These are phyloP conservation scores for Dolichoris vasculosae DNA, from an alignment of 1,140 invertebrate species.

Conservation along the genomic window DNA sequence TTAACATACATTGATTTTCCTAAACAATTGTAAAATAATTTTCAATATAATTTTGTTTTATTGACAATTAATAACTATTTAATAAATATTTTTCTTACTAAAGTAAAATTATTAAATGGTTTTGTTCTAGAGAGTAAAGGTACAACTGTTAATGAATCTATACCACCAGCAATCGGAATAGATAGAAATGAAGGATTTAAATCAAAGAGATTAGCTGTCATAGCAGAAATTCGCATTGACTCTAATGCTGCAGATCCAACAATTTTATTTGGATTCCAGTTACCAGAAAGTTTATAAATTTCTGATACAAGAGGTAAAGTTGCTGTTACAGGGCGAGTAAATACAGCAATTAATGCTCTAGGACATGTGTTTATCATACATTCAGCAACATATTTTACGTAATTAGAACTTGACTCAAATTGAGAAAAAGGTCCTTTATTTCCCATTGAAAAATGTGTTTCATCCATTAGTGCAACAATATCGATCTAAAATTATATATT, in stretches of 20 bases:
- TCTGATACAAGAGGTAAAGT: constrained; percentile 64
- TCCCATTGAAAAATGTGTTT: constrained; percentile 56
- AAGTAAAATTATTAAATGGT: constrained; percentile 58
- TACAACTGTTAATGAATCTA: constrained; percentile 64
- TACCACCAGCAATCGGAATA: constrained; percentile 65
- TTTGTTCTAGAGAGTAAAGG: constrained; percentile 63
- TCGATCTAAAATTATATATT: constrained; percentile 57
- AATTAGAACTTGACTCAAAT: constrained; percentile 56
- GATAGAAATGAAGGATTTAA: constrained; percentile 63
- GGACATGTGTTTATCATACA: constrained; percentile 58
- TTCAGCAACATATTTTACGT: constrained; percentile 61
- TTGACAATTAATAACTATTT: constrained; percentile 19
- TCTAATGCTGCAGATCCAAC: constrained; percentile 63
- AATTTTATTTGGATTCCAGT: constrained; percentile 63
- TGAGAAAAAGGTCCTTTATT: constrained; percentile 55
- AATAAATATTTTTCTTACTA: constrained; percentile 54
- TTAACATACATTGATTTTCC: constrained; percentile 58
- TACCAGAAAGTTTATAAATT: constrained; percentile 58
- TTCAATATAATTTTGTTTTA: constrained; percentile 28
- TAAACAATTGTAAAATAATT: constrained; percentile 32
- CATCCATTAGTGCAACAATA: constrained; percentile 67
- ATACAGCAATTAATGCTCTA: constrained; percentile 64
- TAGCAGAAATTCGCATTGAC: constrained; percentile 62
- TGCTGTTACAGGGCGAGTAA: constrained; percentile 64
- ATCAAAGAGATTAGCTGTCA: constrained; percentile 60